A percentile compares a stretch with the other conserved stretches of the same genome.
phyloP scores from a whole-genome alignment of 2,888 invertebrate genomes.

The Dermolepida albohirtum region DNA sequence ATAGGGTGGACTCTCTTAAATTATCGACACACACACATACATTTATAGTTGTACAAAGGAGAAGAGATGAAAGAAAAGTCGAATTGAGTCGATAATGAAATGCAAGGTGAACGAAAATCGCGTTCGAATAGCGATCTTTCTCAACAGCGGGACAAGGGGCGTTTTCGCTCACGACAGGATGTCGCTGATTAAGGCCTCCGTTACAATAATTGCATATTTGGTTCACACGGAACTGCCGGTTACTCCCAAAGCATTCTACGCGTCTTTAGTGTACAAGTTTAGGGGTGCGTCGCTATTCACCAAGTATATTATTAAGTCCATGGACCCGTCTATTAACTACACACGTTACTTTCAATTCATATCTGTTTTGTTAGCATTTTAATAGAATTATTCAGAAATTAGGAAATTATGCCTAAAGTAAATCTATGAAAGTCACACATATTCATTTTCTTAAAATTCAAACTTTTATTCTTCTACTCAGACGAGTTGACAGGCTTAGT shows the following conservation, averaged over 20 bases:
- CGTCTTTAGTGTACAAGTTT: conserved; percentile 54
- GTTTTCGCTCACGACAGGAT: conserved; percentile 50
- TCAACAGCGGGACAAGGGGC: conserved; percentile 59
- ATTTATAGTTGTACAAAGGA: neutral
- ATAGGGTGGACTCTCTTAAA: conserved; percentile 48
- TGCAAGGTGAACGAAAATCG: conserved; percentile 35
- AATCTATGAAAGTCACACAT: too few relatives aligned
- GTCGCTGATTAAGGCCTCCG: conserved; percentile 61
- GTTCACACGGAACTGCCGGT: conserved; percentile 60
- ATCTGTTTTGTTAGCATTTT: too few relatives aligned
- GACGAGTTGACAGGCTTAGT: too few relatives aligned
- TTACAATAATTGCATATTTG: conserved; percentile 64
- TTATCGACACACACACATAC: conserved; percentile 28
- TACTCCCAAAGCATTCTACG: conserved; percentile 55
- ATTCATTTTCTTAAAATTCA: too few relatives aligned
- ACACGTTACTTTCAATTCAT: conserved; percentile 45
- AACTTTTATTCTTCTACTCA: too few relatives aligned
- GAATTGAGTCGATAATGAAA: conserved; percentile 41
- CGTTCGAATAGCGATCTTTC: conserved; percentile 51
- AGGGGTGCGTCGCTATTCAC: conserved; percentile 59
- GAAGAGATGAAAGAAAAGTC: conserved; percentile 19
- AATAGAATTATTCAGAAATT: too few relatives aligned
- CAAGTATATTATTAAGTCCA: conserved; percentile 48
- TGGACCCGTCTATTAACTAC: conserved; percentile 50
- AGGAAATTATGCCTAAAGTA: too few relatives aligned